Evolutionary conservation across 2,888 invertebrate genomes (phyloP), one percentile per base, ranked within the genome.

Genomic region (Xylota segnis): DNA sequence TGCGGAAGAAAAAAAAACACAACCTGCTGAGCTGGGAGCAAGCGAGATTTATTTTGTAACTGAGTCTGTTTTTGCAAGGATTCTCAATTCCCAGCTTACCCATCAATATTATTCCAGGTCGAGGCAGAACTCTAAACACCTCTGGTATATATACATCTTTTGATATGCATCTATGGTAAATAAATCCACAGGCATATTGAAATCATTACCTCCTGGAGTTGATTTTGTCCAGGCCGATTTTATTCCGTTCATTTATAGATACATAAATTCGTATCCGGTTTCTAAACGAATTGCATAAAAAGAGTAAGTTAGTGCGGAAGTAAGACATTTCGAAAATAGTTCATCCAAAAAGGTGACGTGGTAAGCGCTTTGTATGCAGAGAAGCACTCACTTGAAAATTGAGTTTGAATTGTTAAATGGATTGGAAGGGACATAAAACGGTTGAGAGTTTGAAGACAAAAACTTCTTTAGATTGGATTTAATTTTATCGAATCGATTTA

Each of bases 321-420:
- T 34, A 14, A 47, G 29, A 65, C 40, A 34, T 61, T 50, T 34
- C 10, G 5, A 5, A 18, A 50, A 61, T 61, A 61, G 66, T 58
- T 72, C 47, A 37, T 65, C 23, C 43, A 23, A 54, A 2, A 74
- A 66, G 43, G 59, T 71, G 52, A 52, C 52, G 43, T 43, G 72
- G 34, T 63, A 32, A 65, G 27, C 52, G 27, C 58, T 74, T 70
- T 43, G 47, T 58, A 84, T 79, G 74, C 68, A 74, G 23, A 63
- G 56, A 50, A 63, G 72, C 63, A 23, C 52, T 83, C 56, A 50
- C 68, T 79, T 43, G 54, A 61, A 75, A 75, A 74, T 63, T 70
- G 74, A 75, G 56, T 84, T 79, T 58, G 54, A 70, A 79, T 79
- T 79, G 83, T 70, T 79, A 65, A 84, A 84, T 79, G 68, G 79